Base-by-base conservation (phyloP, 2,888 invertebrate genomes). In the Leptinotarsa haldemani region DNA sequence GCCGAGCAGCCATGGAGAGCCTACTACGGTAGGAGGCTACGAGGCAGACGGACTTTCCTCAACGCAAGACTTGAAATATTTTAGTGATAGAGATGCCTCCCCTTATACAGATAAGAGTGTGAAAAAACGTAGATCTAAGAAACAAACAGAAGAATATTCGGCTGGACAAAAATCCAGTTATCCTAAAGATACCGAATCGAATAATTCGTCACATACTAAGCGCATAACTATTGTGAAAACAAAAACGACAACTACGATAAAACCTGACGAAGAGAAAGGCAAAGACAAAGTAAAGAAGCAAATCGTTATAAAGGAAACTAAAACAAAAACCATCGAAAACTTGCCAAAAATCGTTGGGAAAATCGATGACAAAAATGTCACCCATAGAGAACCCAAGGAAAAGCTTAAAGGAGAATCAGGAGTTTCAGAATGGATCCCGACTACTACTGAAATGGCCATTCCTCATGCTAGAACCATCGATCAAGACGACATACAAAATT, bases 1-100 rank as follows among this genome's bases (percentile, higher is more conserved):
- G 78, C 75, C 79, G 66, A 77, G 71, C 79, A 81, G 82, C 83
- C 85, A 79, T 79, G 86, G 86, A 87, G 86, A 87, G 86, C 82
- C 84, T 82, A 81, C 76, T 72, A 50, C 40, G 56, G 77, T 80
- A 80, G 84, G 83, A 81, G 85, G 83, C 83, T 80, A 78, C 70
- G 79, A 81, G 78, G 73, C 75, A 78, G 77, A 75, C 78, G 82
- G 78, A 77, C 71, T 79, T 78, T 77, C 77, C 76, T 74, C 75
- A 58, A 68, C 67, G 78, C 79, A 83, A 83, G 84, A 83, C 82
- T 83, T 83, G 77, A 79, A 80, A 79, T 71, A 72, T 71, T 74
- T 77, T 83, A 84, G 80, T 81, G 79, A 83, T 82, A 78, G 79
- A 79, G 80, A 78, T 67, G 74, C 76, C 81, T 84, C 80, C 84